Percentiles rank a stretch among this genome's conserved stretches.
Evolutionary conservation across 2,888 invertebrate genomes (phyloP).

Genomic region (Ptilodon capucinus): DNA sequence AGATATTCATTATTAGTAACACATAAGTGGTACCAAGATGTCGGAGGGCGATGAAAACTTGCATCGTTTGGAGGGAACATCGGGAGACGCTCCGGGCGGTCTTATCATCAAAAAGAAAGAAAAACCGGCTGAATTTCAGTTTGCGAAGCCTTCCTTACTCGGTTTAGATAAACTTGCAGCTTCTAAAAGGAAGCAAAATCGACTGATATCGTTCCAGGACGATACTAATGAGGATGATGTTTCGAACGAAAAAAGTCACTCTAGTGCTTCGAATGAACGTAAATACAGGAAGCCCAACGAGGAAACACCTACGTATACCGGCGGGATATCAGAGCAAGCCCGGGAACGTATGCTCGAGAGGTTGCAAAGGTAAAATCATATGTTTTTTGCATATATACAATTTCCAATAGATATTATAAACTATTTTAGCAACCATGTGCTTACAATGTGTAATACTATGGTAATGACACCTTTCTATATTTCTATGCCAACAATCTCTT

Average conservation of each 20-base stretch:
- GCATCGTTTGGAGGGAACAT: slow-evolving; percentile 88
- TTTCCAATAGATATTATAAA: not conserved
- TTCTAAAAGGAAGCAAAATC: slow-evolving; percentile 86
- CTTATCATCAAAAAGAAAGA: slow-evolving; percentile 86
- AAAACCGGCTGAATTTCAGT: slow-evolving; percentile 85
- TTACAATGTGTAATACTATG: not conserved
- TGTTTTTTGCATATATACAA: not conserved
- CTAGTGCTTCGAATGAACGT: slow-evolving; percentile 63
- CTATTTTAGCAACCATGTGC: not conserved
- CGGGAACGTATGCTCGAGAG: slow-evolving; percentile 87
- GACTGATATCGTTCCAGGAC: slow-evolving; percentile 86
- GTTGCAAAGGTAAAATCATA: slow-evolving; percentile 68
- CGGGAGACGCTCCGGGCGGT: slow-evolving; percentile 85
- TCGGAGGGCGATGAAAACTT: slow-evolving; percentile 82
- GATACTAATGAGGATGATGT: slow-evolving; percentile 57
- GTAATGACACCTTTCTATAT: too few species aligned
- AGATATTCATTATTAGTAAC: slow-evolving; percentile 12
- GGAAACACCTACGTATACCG: slow-evolving; percentile 97
- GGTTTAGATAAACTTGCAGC: slow-evolving; percentile 94
- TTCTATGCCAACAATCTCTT: too few species aligned
- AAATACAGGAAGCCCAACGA: slow-evolving; percentile 90
- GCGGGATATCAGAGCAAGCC: slow-evolving; percentile 93
- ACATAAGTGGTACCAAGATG: slow-evolving; percentile 40
- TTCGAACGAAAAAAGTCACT: slow-evolving; percentile 41
- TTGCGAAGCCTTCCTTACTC: slow-evolving; percentile 88